phyloP scores from a whole-genome alignment of 2,888 invertebrate species.

The Cinara cedri region DNA sequence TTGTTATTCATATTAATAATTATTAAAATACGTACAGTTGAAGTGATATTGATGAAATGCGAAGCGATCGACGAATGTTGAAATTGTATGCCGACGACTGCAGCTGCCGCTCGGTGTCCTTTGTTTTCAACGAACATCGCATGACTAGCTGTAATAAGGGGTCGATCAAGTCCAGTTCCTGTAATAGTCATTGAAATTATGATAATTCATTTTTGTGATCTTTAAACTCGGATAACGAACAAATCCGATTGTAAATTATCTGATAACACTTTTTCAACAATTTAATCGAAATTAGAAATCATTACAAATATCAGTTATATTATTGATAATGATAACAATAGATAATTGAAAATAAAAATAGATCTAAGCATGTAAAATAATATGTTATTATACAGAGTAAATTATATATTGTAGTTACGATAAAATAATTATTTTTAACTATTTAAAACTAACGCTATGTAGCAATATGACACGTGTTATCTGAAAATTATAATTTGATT shows the following conservation, averaged over 20 bases:
- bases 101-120: conserved; percentile 84
- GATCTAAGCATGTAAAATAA: too few relatives aligned
- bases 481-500: conserved; percentile 16
- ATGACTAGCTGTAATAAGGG: conserved; percentile 81
- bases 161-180: conserved; percentile 50
- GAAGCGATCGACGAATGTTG: conserved; percentile 81
- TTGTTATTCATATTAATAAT: too few relatives aligned
- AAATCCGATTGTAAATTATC: conserved; percentile 9
- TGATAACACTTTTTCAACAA: too few relatives aligned
- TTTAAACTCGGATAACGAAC: not conserved
- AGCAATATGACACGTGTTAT: too few relatives aligned
- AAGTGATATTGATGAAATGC: conserved; percentile 87
- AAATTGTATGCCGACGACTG: conserved; percentile 90
- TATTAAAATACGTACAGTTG: conserved; percentile 70
- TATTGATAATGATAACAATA: too few relatives aligned
- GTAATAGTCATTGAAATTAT: not conserved
- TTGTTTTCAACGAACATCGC: conserved; percentile 86
- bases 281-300: too few relatives aligned
- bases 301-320: too few relatives aligned
- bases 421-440: too few relatives aligned
- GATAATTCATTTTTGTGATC: not conserved
- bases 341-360: too few relatives aligned
- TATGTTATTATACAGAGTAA: too few relatives aligned
- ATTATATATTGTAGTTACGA: too few relatives aligned
- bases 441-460: too few relatives aligned